Percentiles rank a stretch among this genome's conserved stretches.
phyloP scores from a whole-genome alignment of 2,113 vertebrate species.

The Lonchura striata region DNA sequence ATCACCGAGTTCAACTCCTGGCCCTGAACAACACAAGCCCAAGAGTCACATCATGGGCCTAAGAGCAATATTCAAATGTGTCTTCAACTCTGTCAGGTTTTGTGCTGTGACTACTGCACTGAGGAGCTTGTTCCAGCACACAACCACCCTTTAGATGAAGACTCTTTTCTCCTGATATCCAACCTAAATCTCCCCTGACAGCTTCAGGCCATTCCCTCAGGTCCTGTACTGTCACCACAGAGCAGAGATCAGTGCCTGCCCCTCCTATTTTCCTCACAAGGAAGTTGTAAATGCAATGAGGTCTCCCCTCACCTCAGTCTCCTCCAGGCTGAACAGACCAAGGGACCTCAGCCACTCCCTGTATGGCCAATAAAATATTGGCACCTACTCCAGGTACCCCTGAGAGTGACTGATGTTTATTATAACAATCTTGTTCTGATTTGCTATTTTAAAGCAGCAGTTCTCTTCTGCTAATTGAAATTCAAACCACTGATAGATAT shows the following conservation, averaged over 20 bases:
- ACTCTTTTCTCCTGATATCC: not conserved
- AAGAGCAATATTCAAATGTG: fast-evolving
- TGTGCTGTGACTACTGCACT: fast-evolving
- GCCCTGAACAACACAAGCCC: not conserved
- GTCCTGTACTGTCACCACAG: not conserved
- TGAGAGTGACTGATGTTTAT: not conserved
- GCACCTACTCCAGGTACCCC: not conserved
- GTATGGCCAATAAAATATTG: fast-evolving
- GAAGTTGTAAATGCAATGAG: not conserved
- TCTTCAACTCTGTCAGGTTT: not conserved
- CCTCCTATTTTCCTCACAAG: fast-evolving
- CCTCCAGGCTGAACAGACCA: not conserved
- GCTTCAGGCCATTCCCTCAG: fast-evolving
- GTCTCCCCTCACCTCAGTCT: not conserved
- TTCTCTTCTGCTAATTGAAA: not conserved
- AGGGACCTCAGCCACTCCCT: fast-evolving
- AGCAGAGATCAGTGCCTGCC: not conserved
- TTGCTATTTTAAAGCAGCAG: not conserved
- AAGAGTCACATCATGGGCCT: not conserved
- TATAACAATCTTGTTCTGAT: not conserved
- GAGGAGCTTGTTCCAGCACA: no score
- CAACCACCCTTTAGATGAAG: fast-evolving
- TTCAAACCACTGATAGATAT: not conserved
- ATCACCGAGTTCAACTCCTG: not conserved
- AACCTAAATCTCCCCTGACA: not conserved